A percentile compares a stretch with the other conserved stretches of the same genome.
Conservation (phyloP, 2,888 invertebrate genomes). For the Smittia sp. region DNA sequence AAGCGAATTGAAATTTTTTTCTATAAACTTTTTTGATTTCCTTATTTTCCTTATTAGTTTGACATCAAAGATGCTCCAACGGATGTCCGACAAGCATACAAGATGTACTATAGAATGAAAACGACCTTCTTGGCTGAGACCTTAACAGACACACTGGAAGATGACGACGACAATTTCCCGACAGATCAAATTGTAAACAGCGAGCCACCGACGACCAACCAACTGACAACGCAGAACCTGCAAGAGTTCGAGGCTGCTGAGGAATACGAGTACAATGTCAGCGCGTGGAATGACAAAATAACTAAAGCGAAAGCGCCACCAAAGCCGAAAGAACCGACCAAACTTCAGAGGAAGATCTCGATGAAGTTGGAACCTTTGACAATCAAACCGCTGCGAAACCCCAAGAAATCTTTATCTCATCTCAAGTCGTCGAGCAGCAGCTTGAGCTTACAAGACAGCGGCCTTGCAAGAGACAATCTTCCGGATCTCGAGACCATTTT, state of each 20-base stretch:
- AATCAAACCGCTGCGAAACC: conserved; percentile 58
- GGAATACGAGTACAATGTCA: conserved; percentile 49
- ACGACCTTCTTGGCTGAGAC: conserved; percentile 71
- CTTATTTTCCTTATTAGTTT: conserved; percentile 53
- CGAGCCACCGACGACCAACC: conserved; percentile 43
- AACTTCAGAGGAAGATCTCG: conserved; percentile 43
- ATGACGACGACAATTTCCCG: conserved; percentile 45
- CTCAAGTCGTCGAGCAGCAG: conserved; percentile 44
- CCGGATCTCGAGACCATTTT: conserved; percentile 53
- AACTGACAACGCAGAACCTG: conserved; percentile 42
- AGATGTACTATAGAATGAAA: conserved; percentile 77
- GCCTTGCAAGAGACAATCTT: conserved; percentile 44
- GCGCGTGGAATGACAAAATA: conserved; percentile 55
- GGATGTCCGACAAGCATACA: conserved; percentile 74
- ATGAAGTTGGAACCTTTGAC: conserved; percentile 42
- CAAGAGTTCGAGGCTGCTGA: conserved; percentile 49
- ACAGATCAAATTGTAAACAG: background rate
- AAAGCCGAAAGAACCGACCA: conserved; percentile 19
- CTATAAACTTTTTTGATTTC: conserved; percentile 9
- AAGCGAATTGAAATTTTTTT: conserved; percentile 44
- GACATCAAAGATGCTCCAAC: conserved; percentile 76
- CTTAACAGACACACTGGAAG: conserved; percentile 58
- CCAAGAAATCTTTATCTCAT: conserved; percentile 63
- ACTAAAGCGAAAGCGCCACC: conserved; percentile 43
- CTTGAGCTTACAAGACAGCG: background rate